Evolutionary conservation across 2,113 vertebrate species (phyloP).

Genomic region (Tylochromis polylepis): DNA sequence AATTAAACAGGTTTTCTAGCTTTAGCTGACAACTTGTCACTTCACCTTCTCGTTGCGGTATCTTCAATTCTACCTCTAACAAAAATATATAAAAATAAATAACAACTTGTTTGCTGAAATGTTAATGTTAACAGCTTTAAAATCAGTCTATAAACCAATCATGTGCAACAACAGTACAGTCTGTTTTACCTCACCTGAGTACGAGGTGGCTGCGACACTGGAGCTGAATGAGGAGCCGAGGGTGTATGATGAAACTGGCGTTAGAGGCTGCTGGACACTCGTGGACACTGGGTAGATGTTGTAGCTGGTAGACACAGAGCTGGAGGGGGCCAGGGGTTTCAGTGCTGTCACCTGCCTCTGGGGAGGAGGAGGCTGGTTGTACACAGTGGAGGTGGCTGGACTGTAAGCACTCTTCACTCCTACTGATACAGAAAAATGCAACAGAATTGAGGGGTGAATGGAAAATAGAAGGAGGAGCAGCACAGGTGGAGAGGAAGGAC

Average conservation of each 20-base stretch:
- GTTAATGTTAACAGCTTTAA: neutral
- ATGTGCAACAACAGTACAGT: neutral
- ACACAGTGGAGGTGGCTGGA: slow-evolving; percentile 53
- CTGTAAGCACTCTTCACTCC: slow-evolving; percentile 68
- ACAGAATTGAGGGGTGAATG: neutral
- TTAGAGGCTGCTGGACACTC: slow-evolving; percentile 62
- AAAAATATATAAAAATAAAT: neutral
- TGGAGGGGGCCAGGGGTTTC: slow-evolving; percentile 59
- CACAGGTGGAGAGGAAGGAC: neutral
- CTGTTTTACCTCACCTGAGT: slow-evolving; percentile 59
- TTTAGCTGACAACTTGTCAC: accelerated
- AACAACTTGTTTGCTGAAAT: neutral
- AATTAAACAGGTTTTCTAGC: neutral
- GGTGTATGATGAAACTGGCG: slow-evolving; percentile 68
- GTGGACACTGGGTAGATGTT: slow-evolving; percentile 67
- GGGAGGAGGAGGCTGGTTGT: slow-evolving; percentile 65
- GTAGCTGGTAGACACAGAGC: slow-evolving; percentile 66
- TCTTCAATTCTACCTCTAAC: neutral
- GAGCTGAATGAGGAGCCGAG: slow-evolving; percentile 68
- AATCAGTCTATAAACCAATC: neutral
- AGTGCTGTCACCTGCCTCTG: slow-evolving; percentile 66
- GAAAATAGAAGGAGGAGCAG: neutral
- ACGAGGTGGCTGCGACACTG: slow-evolving; percentile 58
- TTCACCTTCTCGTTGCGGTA: neutral
- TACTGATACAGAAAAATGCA: slow-evolving; percentile 5